Evolutionary conservation across 2,888 invertebrate species (phyloP).

Genomic region (Chydorus sphaericus): DNA sequence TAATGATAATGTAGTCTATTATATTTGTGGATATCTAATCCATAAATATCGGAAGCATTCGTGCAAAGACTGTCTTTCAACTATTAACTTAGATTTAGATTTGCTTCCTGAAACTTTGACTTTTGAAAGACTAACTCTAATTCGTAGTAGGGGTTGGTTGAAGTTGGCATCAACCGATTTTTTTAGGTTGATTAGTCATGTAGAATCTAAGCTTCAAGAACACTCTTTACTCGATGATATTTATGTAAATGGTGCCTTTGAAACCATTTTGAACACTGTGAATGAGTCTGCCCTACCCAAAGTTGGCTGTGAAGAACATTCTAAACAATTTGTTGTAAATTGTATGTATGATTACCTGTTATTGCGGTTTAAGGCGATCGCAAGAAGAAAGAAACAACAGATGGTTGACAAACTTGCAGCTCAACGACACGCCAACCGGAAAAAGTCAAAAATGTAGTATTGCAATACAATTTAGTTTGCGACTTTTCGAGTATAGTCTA

Average conservation of each 20-base stretch:
- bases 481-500: too few relatives aligned
- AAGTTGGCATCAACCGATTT: background rate
- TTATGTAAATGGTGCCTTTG: background rate
- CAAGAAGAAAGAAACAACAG: too few relatives aligned
- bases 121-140: background rate
- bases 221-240: background rate
- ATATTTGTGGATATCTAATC: background rate
- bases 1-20: background rate
- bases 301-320: background rate
- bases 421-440: background rate
- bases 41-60: background rate
- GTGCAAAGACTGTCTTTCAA: background rate
- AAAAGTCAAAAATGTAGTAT: background rate
- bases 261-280: background rate
- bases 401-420: too few relatives aligned
- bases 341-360: background rate
- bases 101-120: background rate
- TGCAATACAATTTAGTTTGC: too few relatives aligned
- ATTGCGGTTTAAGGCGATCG: too few relatives aligned
- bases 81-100: background rate
- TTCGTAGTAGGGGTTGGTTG: background rate
- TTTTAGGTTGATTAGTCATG: background rate
- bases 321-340: background rate
- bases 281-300: background rate
- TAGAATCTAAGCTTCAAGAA: background rate